phyloP scores from a whole-genome alignment of 2,113 vertebrate genomes.

The Notechis scutatus region DNA sequence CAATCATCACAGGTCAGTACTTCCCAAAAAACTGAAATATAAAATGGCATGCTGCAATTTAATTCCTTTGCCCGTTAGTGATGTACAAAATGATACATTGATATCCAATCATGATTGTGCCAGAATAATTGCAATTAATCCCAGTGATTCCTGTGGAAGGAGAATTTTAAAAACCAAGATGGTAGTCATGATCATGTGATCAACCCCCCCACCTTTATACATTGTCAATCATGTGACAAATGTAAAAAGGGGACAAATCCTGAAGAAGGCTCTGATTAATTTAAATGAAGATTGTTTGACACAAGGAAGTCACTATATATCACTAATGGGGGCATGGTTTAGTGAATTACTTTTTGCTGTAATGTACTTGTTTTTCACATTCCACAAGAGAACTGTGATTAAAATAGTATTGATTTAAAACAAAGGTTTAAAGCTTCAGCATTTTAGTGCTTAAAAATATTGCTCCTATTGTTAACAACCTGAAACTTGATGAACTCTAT shows the following conservation, averaged over 20 bases:
- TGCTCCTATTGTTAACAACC: background rate
- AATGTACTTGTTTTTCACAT: background rate
- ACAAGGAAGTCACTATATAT: background rate
- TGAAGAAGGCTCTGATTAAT: background rate
- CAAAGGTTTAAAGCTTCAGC: background rate
- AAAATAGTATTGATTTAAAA: background rate
- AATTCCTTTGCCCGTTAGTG: background rate
- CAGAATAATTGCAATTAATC: background rate
- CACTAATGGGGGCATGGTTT: background rate
- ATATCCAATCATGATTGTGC: background rate
- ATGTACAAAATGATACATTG: background rate
- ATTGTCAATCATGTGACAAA: background rate
- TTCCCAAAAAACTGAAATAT: constrained; percentile 18
- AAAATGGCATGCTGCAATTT: constrained; percentile 2
- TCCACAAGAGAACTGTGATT: background rate
- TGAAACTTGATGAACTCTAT: background rate
- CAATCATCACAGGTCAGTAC: constrained; percentile 60
- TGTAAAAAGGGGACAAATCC: background rate
- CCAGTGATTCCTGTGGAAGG: background rate
- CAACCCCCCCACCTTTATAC: background rate
- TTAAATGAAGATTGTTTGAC: background rate
- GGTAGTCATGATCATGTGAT: background rate
- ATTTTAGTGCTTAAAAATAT: background rate
- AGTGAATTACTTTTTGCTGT: background rate
- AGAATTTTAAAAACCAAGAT: background rate